Evolutionary conservation across 2,113 vertebrate genomes (phyloP).

Genomic region (Cavia aperea): DNA sequence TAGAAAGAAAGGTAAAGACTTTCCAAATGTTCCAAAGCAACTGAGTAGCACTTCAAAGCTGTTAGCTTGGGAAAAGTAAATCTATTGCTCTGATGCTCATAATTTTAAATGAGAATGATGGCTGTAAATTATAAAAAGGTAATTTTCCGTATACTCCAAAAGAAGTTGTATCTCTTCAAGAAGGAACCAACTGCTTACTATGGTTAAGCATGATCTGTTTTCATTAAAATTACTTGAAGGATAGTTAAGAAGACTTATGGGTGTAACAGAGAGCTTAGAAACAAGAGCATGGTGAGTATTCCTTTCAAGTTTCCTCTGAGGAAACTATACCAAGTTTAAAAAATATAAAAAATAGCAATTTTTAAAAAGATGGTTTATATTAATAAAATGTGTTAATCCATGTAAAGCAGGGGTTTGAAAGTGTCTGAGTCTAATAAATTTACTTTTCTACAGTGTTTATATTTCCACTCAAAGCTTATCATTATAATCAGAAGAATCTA

Average conservation of each 20-base stretch:
- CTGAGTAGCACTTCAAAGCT: background rate
- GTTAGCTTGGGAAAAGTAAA: background rate
- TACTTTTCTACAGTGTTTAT: background rate
- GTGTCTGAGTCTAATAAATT: background rate
- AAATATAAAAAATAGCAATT: background rate
- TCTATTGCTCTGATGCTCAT: background rate
- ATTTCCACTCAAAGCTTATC: background rate
- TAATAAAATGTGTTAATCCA: background rate
- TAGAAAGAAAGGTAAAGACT: background rate
- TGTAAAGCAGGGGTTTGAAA: background rate
- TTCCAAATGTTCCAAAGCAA: background rate
- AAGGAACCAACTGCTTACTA: background rate
- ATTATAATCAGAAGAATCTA: background rate
- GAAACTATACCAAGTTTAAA: background rate
- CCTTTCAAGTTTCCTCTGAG: background rate
- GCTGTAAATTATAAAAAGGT: background rate
- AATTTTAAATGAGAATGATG: background rate
- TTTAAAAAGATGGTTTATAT: background rate
- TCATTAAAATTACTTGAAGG: background rate
- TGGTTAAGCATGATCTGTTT: background rate
- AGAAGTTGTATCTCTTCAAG: background rate
- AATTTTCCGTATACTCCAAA: background rate
- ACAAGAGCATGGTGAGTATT: background rate
- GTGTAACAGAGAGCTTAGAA: background rate
- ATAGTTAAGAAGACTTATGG: background rate